Evolutionary conservation across 2,113 vertebrate species (phyloP).

Genomic region (Hippocampus guttulatus): DNA sequence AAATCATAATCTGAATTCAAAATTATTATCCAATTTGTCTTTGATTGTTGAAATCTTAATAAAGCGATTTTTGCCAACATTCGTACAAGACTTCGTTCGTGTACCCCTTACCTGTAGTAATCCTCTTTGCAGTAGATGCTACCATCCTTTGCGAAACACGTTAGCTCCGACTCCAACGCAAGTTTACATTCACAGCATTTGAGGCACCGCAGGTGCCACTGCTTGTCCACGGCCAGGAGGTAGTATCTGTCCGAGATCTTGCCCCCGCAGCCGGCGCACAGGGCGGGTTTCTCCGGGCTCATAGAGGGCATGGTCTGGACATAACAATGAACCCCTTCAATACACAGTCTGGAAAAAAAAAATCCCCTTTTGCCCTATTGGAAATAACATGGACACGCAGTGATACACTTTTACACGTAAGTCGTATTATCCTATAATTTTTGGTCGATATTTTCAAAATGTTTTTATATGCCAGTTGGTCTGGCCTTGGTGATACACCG

Average conservation of each 20-base stretch:
- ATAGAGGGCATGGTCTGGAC: slow-evolving; percentile 89
- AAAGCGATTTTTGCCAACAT: not conserved
- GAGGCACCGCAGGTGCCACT: slow-evolving; percentile 97
- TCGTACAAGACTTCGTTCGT: not conserved
- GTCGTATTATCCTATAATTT: not conserved
- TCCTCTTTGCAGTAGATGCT: slow-evolving; percentile 99
- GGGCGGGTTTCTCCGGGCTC: slow-evolving; percentile 95
- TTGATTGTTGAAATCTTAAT: not conserved
- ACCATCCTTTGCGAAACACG: slow-evolving; percentile 99
- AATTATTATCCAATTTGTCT: not conserved
- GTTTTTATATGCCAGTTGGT: not conserved
- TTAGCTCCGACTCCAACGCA: slow-evolving; percentile 95
- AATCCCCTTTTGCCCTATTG: not conserved
- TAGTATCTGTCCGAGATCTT: slow-evolving; percentile 99
- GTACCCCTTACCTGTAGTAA: slow-evolving; percentile 90
- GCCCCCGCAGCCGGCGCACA: slow-evolving; percentile 96
- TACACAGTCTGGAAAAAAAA: not conserved
- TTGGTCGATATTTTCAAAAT: not conserved
- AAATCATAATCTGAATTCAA: not conserved
- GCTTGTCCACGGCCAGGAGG: slow-evolving; percentile 98
- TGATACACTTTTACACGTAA: not conserved
- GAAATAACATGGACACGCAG: not conserved
- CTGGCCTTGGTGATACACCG: not conserved
- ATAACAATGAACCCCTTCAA: not conserved
- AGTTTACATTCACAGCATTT: slow-evolving; percentile 99